Evolutionary conservation across 2,797 vertebrate species (phyloP).

Genomic region (Megaceryle alcyon): DNA sequence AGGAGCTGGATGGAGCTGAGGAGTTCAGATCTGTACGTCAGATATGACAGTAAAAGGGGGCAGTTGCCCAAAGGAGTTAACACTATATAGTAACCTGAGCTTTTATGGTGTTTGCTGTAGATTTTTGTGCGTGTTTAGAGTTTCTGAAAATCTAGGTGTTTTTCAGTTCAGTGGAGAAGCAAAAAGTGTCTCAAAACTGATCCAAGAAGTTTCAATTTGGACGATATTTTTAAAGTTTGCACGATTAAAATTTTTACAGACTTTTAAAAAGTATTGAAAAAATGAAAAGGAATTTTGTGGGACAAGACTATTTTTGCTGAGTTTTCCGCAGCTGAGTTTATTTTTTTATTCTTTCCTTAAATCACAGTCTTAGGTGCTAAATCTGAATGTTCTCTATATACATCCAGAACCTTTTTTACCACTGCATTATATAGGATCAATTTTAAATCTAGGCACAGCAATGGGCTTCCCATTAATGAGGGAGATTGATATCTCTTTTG

Average conservation of each 20-base stretch:
- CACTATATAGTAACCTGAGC: background rate
- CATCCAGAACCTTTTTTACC: background rate
- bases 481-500: background rate
- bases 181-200: background rate
- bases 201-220: background rate
- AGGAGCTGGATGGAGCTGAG: background rate
- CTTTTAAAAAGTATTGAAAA: background rate
- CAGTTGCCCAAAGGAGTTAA: background rate
- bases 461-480: background rate
- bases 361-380: background rate
- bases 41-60: background rate
- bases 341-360: background rate
- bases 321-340: background rate
- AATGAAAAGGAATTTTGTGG: background rate
- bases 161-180: background rate
- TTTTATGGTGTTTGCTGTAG: background rate
- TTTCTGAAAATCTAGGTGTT: background rate
- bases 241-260: background rate
- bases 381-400: background rate
- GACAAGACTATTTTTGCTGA: background rate
- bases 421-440: rapidly evolving
- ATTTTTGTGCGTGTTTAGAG: background rate
- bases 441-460: background rate
- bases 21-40: background rate
- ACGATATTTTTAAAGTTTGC: background rate